Base-by-base conservation (phyloP, 2,888 invertebrate genomes). In the Drosophila neonasuta region DNA sequence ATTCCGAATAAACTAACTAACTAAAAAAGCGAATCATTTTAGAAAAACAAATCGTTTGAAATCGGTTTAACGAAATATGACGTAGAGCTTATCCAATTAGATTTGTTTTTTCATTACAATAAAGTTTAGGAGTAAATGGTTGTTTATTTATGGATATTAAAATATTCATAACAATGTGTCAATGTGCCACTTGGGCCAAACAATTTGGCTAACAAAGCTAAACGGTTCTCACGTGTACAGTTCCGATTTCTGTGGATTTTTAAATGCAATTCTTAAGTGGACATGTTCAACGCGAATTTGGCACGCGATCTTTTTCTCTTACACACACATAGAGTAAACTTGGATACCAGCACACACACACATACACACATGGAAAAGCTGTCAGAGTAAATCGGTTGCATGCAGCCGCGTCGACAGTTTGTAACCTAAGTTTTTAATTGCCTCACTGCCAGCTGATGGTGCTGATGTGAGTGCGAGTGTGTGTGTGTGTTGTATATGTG, bases 351-450 rank as follows among this genome's bases (percentile, higher is more conserved):
- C 29, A 54, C 51, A 50, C 41, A 45, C 55, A 42, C 36, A 11
- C 30, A 55, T 13, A 20, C 9, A 49, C 10, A 49, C n/a, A 41
- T 46, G n/a, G 15, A 29, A 15, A 7, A 20, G 51, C 70, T 62
- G 76, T 59, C 46, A 63, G 44, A 56, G 51, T 66, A 80, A 80
- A 77, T 66, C 58, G 86, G 55, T 83, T 77, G 88, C 81, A 87
- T 86, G 81, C 71, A 59, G 56, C n/a, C 50, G 66, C 71, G 84
- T 87, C 84, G 88, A 81, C 88, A 83, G 81, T 74, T 81, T 68
- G 59, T 77, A 80, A 86, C 84, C 86, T 70, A 68, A 71, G 67
- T 83, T 87, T 81, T 81, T 87, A 81, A 81, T 81, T 81, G 81
- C 80, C 66, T 48, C 56, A 60, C 68, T 64, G 59, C 56, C 55